Base-by-base conservation (phyloP, 2,797 vertebrate species). In the Lophotriccus pileatus region DNA sequence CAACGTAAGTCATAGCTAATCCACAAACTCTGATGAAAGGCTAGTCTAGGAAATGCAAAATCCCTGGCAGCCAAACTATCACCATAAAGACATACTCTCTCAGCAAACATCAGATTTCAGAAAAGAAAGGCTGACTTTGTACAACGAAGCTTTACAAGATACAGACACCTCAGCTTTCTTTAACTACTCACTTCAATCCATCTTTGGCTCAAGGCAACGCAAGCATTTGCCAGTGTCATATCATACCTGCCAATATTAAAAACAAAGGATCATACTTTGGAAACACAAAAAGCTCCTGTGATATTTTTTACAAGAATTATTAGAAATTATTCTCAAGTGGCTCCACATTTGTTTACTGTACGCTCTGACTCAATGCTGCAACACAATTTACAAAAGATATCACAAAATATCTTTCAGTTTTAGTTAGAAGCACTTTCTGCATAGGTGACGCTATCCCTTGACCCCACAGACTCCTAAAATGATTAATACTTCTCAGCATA, bases 171-270 rank as follows among this genome's bases (percentile, higher is more conserved):
- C 24, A 53, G 64, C 2, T 0, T 34, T 83, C 58, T 77, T 85
- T 59, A 78, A 34, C 55, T 66, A 98, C 98, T 98, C 87, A 99
- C 99, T 97, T 98, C 96, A 49, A 98, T 97, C 99, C 99, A 99
- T 96, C 94, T 98, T 93, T 98, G 98, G 90, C 98, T 97, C 93
- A 99, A 98, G 85, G 98, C 90, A 78, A 98, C 97, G 47, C 99
- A 99, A 91, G 98, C 97, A 46, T 99, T 98, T 6, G 99, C 98
- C 84, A 99, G 91, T 4, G 98, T 98, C 94, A 98, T 98, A 91
- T 99, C 99, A 14, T 99, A 99, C 91, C 99, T 99, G 96, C 56
- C 30, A 95, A 94, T 68, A 94, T 53, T 32, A 75, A 90, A 86
- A 87, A 67, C 15, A 95, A 82, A 83, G 47, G 23, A 78, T 79